Conservation (phyloP, 2,113 vertebrate genomes). For the Gymnobelideus leadbeateri region DNA sequence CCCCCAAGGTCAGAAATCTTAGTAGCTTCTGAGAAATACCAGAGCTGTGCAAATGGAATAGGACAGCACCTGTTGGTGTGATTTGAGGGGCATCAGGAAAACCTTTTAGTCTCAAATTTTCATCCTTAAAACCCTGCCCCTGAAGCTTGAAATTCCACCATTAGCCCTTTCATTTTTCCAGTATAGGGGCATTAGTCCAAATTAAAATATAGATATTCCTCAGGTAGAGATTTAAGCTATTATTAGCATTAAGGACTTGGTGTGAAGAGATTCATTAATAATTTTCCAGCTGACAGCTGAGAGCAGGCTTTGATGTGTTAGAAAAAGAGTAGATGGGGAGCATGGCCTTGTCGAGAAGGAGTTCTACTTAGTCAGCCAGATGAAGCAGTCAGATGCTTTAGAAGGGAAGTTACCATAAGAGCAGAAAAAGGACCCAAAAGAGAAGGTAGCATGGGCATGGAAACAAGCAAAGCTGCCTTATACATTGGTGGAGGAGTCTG, state of each 20-base stretch:
- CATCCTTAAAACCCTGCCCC: slow-evolving; percentile 17
- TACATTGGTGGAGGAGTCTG: not conserved
- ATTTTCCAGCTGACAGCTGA: not conserved
- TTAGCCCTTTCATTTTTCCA: not conserved
- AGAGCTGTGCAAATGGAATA: not conserved
- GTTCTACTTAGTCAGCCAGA: not conserved
- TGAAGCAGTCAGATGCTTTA: not conserved
- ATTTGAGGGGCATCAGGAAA: slow-evolving; percentile 40
- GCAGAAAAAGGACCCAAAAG: not conserved
- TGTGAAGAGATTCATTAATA: not conserved
- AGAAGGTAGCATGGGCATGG: not conserved
- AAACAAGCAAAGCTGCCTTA: not conserved
- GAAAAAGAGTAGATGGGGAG: not conserved
- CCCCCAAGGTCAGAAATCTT: not conserved
- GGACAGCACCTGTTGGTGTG: not conserved
- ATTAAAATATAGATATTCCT: not conserved
- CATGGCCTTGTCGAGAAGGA: not conserved
- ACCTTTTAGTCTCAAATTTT: not conserved
- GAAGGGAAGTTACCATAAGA: not conserved
- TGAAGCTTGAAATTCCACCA: not conserved
- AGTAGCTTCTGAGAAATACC: not conserved
- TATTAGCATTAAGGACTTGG: not conserved
- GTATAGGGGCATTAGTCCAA: not conserved
- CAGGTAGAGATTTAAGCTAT: not conserved
- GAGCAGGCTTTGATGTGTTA: not conserved